Base-by-base conservation (phyloP, 1,140 invertebrate species). In the Scaptomyza graminum region DNA sequence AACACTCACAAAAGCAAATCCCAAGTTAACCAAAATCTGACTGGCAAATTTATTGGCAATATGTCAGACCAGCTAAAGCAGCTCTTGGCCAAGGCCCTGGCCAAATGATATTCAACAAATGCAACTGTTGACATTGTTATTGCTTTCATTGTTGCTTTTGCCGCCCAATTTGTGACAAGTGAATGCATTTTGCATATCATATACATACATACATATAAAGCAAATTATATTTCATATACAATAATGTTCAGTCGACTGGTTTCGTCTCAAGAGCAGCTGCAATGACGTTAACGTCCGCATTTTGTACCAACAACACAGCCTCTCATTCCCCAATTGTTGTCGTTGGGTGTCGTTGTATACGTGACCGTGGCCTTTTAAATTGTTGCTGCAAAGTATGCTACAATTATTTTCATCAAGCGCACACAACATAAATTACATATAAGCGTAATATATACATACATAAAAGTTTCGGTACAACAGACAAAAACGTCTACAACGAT, bases 351-450 rank as follows among this genome's bases (percentile, higher is more conserved):
- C 37, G 31, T n/a, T 25, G 60, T 74, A 63, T 67, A 81, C 63
- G 62, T 84, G 80, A 73, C 82, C 82, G 54, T 84, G 82, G 77
- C 81, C 73, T 84, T 73, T 81, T 63, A 57, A 63, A 76, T 61
- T 66, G 61, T 50, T 70, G 61, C 68, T 66, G 56, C 39, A 85
- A 81, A 87, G 74, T 85, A 87, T 84, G 81, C 84, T 85, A 80
- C 77, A 85, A 85, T 85, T 85, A 85, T 87, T 85, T 75, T 74
- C 74, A 87, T 82, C 82, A 81, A 59, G 52, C 73, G 65, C 64
- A 57, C 50, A 77, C 61, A 59, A 68, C 37, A 67, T 31, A 67
- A 76, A 72, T 65, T 66, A 49, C 57, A 47, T 31, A 41, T 11
- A 37, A 3, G 37, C 11, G 12, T 12, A 41, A n/a, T n/a, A n/a